phyloP scores from a whole-genome alignment of 2,797 vertebrate species.

The Carcharodon carcharias region DNA sequence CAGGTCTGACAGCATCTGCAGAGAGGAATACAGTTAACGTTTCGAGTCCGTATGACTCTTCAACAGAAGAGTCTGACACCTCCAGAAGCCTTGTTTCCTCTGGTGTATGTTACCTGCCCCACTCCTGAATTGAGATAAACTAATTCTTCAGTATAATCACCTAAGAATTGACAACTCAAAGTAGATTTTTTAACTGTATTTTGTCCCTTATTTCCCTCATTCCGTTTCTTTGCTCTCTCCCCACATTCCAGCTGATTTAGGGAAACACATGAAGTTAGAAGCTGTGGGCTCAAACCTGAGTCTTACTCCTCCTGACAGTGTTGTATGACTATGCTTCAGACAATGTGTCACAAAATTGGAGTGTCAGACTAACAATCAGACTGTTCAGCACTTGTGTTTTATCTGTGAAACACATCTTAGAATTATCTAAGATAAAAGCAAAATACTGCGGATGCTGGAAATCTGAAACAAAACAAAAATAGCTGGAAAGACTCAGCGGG shows the following conservation, averaged over 20 bases:
- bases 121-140: neutral
- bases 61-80: neutral
- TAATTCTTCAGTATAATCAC: neutral
- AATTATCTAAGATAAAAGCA: neutral
- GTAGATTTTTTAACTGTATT: too few relatives aligned
- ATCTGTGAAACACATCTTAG: neutral
- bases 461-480: too few relatives aligned
- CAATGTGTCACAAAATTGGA: neutral
- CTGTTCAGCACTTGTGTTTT: neutral
- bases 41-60: too few relatives aligned
- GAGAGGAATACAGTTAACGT: too few relatives aligned
- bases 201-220: neutral
- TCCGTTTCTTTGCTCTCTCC: neutral
- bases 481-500: too few relatives aligned
- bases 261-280: neutral
- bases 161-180: neutral
- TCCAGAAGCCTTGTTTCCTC: neutral
- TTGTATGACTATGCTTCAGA: neutral
- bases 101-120: neutral
- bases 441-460: too few relatives aligned
- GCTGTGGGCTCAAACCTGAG: neutral
- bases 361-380: neutral
- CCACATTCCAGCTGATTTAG: neutral
- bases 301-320: neutral
- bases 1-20: too few relatives aligned